Evolutionary conservation across 2,888 invertebrate species (phyloP).

Genomic region (Petrolisthes manimaculis): DNA sequence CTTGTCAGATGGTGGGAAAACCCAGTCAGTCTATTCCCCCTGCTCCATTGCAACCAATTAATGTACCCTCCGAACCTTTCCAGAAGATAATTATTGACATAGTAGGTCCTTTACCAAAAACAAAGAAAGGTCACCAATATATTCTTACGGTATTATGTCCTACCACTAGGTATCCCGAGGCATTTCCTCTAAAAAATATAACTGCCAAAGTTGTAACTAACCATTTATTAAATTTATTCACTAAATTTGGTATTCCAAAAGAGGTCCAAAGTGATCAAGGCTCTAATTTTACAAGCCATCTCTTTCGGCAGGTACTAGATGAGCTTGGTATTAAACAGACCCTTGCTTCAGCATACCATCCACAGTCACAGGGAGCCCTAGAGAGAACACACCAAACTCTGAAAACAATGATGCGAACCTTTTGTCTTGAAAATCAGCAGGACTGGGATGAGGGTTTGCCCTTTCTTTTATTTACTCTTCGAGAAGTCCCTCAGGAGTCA

Average conservation of each 20-base stretch:
- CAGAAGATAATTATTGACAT: constrained; percentile 19
- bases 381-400: no score
- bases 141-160: constrained; percentile 26
- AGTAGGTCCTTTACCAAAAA: constrained; percentile 30
- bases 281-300: constrained; percentile 25
- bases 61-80: constrained; percentile 13
- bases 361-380: no score
- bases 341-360: no score
- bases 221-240: constrained; percentile 6
- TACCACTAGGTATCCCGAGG: constrained; percentile 28
- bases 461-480: no score
- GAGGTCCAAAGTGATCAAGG: constrained; percentile 25
- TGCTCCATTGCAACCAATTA: constrained; percentile 20
- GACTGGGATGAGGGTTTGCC: no score
- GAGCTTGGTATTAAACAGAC: no score
- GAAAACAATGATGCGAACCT: no score
- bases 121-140: constrained; percentile 25
- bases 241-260: constrained; percentile 19
- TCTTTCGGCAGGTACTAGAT: no score
- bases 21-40: neutral
- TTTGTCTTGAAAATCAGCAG: no score
- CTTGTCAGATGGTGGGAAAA: constrained; percentile 3
- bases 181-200: constrained; percentile 11
- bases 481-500: no score
- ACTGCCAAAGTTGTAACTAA: constrained; percentile 12